Evolutionary conservation across 2,797 vertebrate species (phyloP), one percentile per base, ranked within the genome.

Genomic region (Sebastolobus alascanus): DNA sequence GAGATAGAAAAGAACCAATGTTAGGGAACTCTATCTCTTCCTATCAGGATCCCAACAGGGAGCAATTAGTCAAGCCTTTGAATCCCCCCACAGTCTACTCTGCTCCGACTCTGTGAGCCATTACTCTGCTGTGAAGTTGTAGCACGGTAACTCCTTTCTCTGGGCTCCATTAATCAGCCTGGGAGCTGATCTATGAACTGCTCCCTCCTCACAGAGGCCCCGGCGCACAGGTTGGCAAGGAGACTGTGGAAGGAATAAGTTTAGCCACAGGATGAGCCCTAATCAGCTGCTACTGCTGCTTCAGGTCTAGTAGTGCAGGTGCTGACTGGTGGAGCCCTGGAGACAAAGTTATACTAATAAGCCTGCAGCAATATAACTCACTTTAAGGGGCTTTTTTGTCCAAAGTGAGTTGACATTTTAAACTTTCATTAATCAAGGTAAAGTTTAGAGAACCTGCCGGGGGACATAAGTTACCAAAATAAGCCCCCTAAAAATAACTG

Each of bases 111-210:
- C 79, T n/a, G 46, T 1, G 63, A 85, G 68, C 79, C 78, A 83
- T 92, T 87, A 83, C 77, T 89, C 84, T 68, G 72, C 67, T 81
- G 79, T 70, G 76, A 75, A 76, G 87, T 76, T 82, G 76, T 79
- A 66, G 59, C 71, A 8, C 3, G 35, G 61, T 64, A 73, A 80
- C 79, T 83, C 67, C 73, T 80, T 35, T 75, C 82, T 93, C 87
- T 78, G 79, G 16, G 52, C 83, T 91, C 82, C 73, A 86, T 94
- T 94, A 84, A 89, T 91, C 87, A 91, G 86, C 68, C 87, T 85
- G 87, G 82, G 86, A 92, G 79, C 82, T 89, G 79, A 91, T 90
- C 90, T 83, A 52, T 92, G 87, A 81, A 68, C 88, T 75, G 56
- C 61, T 9, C 70, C 76, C 61, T 13, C 37, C 43, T 80, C 35